Base-by-base conservation (phyloP, 2,888 invertebrate species). In the Drosophila acutilabella region DNA sequence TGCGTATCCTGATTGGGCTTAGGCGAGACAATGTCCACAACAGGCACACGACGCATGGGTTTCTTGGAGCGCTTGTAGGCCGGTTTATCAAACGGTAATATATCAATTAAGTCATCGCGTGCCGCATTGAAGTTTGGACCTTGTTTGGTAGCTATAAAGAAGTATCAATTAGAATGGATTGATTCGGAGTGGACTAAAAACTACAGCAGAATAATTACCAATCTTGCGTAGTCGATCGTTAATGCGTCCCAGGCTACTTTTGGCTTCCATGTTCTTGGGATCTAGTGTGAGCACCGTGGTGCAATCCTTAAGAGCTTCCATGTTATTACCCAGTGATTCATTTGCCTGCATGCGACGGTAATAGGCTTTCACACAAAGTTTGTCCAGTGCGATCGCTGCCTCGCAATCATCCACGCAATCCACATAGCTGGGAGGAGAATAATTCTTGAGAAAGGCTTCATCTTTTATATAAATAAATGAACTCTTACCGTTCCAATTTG, bases 361-460 rank as follows among this genome's bases (percentile, higher is more conserved):
- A 71, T 96, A 94, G 0, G 98, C 98, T 92, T 98, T 98, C 0
- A 96, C 95, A 81, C 97, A 97, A 0, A 94, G 94, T 0, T 94
- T 93, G 91, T 98, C 97, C 6, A 97, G 92, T 65, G 94, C 93
- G 2, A 98, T 93, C 0, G 98, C 97, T 60, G 94, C 93, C 0
- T 95, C 95, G 89, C 98, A 98, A 91, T 98, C 98, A 0, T 94
- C 93, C 54, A 91, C 90, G 48, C 91, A 92, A 59, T 86, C 80
- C 8, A 82, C 73, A 70, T 89, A 90, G 48, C 90, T 90, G 45
- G 53, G 41, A 54, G 20, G 16, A 26, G 1, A 3, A 8, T 14
- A 51, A 16, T 7, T 8, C 23, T 1, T 40, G 6, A 45, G 1
- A 0, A 2, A 20, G 18, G 8, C 2, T 13, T 14, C 2, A 0